A percentile compares a stretch with the other conserved stretches of the same genome.
Conservation (phyloP, 2,113 vertebrate species). For the Calonectris borealis region DNA sequence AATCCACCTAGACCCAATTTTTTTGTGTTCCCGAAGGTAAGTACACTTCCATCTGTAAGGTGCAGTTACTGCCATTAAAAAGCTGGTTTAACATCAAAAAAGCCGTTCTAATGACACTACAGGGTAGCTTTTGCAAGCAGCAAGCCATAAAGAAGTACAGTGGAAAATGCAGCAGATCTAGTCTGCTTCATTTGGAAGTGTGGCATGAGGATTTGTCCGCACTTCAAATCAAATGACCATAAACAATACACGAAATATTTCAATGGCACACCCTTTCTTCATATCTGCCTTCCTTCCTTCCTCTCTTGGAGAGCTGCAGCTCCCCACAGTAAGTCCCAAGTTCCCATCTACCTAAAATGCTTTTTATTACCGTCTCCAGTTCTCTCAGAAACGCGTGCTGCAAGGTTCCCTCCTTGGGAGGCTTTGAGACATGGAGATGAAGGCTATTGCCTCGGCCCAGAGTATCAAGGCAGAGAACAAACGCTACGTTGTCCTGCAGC, state of each 20-base stretch:
- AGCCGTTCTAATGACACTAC: background rate
- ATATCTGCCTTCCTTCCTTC: background rate
- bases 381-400: slow-evolving; percentile 89
- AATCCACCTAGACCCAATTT: background rate
- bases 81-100: background rate
- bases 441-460: slow-evolving; percentile 86
- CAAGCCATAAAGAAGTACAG: background rate
- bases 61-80: background rate
- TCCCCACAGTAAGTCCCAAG: background rate
- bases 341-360: background rate
- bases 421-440: slow-evolving; percentile 95
- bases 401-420: slow-evolving; percentile 92
- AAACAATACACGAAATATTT: background rate
- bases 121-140: background rate
- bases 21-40: background rate
- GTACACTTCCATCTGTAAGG: background rate
- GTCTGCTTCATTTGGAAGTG: background rate
- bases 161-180: background rate
- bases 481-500: slow-evolving; percentile 97
- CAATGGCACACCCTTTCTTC: background rate
- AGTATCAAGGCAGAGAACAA: slow-evolving; percentile 95
- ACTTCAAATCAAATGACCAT: background rate
- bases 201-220: background rate
- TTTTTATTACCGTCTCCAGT: slow-evolving; percentile 83
- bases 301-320: background rate